Evolutionary conservation across 2,797 vertebrate species (phyloP).

Genomic region (Acanthis flammea): DNA sequence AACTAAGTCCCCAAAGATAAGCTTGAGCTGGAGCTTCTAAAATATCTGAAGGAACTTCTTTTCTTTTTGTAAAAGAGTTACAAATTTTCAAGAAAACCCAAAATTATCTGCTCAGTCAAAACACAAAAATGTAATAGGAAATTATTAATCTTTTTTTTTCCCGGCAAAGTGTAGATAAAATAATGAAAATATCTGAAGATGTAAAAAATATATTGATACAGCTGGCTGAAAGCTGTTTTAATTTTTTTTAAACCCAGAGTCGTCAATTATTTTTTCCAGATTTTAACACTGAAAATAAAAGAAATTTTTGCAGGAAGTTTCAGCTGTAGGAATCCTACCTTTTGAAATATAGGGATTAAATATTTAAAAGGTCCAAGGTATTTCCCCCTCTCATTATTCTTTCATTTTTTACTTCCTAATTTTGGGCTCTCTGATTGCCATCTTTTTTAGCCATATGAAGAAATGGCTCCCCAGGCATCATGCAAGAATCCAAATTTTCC

Average conservation of each 20-base stretch:
- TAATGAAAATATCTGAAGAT: background rate
- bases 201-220: background rate
- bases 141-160: background rate
- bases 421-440: background rate
- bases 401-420: background rate
- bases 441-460: background rate
- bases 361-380: background rate
- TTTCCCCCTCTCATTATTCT: background rate
- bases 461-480: background rate
- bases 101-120: background rate
- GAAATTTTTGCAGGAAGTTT: background rate
- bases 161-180: background rate
- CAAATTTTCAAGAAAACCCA: background rate
- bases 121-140: background rate
- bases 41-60: background rate
- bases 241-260: background rate
- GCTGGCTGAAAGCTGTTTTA: background rate
- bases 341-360: background rate
- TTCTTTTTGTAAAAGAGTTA: background rate
- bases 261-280: background rate
- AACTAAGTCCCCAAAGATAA: background rate
- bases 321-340: background rate
- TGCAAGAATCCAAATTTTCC: background rate
- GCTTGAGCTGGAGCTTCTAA: background rate
- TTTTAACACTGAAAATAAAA: background rate